Evolutionary conservation across 1,140 invertebrate species (phyloP), one percentile per base, ranked within the genome.

Genomic region (Reticulitermes speratus): DNA sequence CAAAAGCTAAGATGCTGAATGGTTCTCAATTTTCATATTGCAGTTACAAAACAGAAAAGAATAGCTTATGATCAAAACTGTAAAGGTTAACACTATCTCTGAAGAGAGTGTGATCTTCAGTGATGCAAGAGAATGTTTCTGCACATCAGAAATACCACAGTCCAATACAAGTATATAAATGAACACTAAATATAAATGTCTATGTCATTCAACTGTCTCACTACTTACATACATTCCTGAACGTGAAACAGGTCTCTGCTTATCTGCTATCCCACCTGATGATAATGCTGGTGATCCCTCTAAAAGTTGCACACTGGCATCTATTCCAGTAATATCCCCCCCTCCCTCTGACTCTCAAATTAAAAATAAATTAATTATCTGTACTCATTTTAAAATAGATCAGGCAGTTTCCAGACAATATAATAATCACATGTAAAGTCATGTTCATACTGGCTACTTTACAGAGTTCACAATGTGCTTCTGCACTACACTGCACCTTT

Each of bases 321-420:
- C 59, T 65, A 21, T 75, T 75, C n/a, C n/a, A 75, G n/a, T 30
- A 75, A 30, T 75, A 25, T 75, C 25, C n/a, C n/a, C 65, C n/a
- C 65, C n/a, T 69, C 65, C n/a, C 65, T 30, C 65, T 30, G 65
- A 75, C 25, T 25, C 14, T 75, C 25, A 75, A 8, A 3, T 30
- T 75, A 19, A 75, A 75, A 75, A 75, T 75, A 75, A 75, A 75
- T 75, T 75, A 75, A n/a, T 75, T 6, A 75, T 75, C 65, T 75
- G 65, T 75, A 75, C 65, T 75, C n/a, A 75, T 75, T 75, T 75
- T 30, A 75, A 75, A 75, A 75, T 30, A 30, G n/a, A 75, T 14
- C 6, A 75, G 65, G 65, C 7, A 75, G n/a, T 75, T n/a, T 30
- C 65, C 8, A 75, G n/a, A 75, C 25, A 75, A 75, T 75, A 75